Conservation (phyloP, 2,888 invertebrate species). For the Endomychus coccineus region DNA sequence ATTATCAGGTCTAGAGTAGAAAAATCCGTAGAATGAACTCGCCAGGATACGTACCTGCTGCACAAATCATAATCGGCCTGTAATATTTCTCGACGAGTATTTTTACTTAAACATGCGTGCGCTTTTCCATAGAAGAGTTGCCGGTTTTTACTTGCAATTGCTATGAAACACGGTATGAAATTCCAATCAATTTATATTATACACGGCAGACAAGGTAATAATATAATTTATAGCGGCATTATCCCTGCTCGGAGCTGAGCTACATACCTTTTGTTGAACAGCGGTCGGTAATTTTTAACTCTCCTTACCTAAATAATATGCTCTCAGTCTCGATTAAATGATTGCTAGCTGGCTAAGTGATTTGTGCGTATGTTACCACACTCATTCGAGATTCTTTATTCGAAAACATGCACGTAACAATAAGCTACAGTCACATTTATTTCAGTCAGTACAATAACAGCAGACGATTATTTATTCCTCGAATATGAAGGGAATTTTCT, state of each 20-base stretch:
- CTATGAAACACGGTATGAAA: conserved; percentile 43
- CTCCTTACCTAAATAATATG: conserved; percentile 28
- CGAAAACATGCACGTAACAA: too few species aligned
- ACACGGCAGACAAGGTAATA: conserved; percentile 45
- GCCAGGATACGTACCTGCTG: conserved; percentile 30
- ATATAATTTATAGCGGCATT: conserved; percentile 45
- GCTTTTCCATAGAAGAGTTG: conserved; percentile 35
- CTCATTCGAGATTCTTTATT: too few species aligned
- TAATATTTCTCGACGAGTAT: conserved; percentile 34
- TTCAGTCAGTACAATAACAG: too few species aligned
- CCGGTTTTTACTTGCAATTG: conserved; percentile 40
- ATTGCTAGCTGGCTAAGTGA: too few species aligned
- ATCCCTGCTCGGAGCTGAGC: conserved; percentile 30
- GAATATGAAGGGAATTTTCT: too few species aligned
- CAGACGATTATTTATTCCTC: too few species aligned
- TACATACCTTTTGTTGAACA: conserved; percentile 36
- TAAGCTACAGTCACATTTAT: too few species aligned
- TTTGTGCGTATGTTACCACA: too few species aligned
- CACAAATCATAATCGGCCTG: conserved; percentile 39
- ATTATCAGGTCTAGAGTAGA: conserved; percentile 15
- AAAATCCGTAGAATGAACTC: conserved; percentile 22
- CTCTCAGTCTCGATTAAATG: too few species aligned
- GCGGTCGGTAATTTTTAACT: conserved; percentile 31
- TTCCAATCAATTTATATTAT: conserved; percentile 46
- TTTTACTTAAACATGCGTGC: conserved; percentile 37